Percentiles rank a stretch among this genome's conserved stretches.
phyloP scores from a whole-genome alignment of 2,888 invertebrate genomes.

The Mongoloraphidia duomilia region DNA sequence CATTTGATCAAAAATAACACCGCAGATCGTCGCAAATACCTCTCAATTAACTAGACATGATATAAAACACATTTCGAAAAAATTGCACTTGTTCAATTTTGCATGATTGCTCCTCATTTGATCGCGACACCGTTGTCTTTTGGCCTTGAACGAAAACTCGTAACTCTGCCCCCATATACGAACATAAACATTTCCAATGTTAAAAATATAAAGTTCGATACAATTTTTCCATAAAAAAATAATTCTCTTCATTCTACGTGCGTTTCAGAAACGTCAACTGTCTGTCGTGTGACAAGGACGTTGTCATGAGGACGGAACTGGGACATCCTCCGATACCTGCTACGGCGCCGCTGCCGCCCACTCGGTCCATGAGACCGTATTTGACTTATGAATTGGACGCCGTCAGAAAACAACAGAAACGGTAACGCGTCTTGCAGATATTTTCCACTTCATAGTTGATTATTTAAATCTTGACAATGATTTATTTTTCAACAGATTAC shows the following conservation, averaged over 20 bases:
- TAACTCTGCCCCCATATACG: no score
- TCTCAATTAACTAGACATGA: no score
- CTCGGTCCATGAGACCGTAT: conserved; percentile 49
- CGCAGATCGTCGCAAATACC: no score
- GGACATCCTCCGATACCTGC: conserved; percentile 31
- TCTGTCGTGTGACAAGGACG: conserved; percentile 61
- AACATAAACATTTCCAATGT: not conserved
- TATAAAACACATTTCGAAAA: no score
- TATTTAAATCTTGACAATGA: not conserved
- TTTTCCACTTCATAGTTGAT: not conserved
- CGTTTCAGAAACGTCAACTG: conserved; percentile 50
- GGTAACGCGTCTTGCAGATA: conserved; percentile 22
- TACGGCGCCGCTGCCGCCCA: conserved; percentile 38
- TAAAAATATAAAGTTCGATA: not conserved
- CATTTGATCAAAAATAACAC: no score
- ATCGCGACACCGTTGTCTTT: no score
- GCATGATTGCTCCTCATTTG: no score
- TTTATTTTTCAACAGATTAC: conserved; percentile 18
- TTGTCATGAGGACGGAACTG: conserved; percentile 50
- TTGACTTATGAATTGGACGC: conserved; percentile 55
- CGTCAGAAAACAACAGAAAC: conserved; percentile 33
- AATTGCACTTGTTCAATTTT: no score
- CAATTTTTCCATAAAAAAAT: not conserved
- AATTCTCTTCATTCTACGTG: conserved; percentile 1
- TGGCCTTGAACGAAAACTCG: no score